Evolutionary conservation across 1,140 invertebrate species (phyloP).

Genomic region (Polypedilum pembai): DNA sequence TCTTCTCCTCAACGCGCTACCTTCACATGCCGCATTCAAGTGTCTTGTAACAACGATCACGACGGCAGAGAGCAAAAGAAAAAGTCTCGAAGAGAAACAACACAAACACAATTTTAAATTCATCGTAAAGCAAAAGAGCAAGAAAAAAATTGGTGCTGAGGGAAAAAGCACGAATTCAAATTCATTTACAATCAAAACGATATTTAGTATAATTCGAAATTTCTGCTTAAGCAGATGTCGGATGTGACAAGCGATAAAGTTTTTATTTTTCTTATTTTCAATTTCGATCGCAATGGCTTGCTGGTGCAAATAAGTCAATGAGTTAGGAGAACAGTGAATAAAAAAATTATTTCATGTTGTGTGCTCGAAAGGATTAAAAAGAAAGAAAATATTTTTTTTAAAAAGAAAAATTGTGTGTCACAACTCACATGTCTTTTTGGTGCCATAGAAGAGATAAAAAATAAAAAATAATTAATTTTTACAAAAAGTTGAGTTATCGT

Average conservation of each 20-base stretch:
- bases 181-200: conserved; percentile 28
- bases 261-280: conserved; percentile 24
- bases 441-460: conserved; percentile 5
- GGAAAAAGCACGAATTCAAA: conserved; percentile 24
- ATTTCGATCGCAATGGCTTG: neutral
- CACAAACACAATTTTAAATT: too few relatives aligned
- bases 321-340: neutral
- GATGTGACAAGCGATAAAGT: conserved; percentile 22
- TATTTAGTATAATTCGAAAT: conserved; percentile 28
- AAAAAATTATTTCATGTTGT: neutral
- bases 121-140: neutral
- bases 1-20: neutral
- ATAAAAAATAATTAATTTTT: conserved; percentile 13
- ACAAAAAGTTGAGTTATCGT: neutral
- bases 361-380: conserved; percentile 15
- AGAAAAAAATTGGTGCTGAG: conserved; percentile 21
- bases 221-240: conserved; percentile 25
- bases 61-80: neutral
- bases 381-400: neutral
- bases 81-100: neutral
- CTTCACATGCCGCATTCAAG: conserved; percentile 8
- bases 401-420: neutral
- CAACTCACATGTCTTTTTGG: neutral
- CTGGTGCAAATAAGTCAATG: neutral
- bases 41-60: neutral